These are phyloP conservation scores for Apotomis turbidana DNA, from an alignment of 2,888 invertebrate species.

Conservation along the genomic window DNA sequence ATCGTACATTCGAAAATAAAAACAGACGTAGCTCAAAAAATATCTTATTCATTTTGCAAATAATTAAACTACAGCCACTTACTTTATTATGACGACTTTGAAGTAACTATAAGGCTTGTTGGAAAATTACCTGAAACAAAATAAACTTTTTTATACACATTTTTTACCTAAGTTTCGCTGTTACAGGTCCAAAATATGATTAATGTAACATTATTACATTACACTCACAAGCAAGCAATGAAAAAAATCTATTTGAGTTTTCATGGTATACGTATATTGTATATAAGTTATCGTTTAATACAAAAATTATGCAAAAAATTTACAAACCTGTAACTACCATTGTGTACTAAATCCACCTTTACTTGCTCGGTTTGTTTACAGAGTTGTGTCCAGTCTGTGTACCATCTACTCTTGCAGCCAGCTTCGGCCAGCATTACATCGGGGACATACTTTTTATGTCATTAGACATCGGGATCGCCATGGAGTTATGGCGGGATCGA, in stretches of 20 bases:
- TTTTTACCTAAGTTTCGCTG: neutral
- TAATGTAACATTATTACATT: too few species aligned
- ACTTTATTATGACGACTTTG: neutral
- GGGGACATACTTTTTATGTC: constrained; percentile 83
- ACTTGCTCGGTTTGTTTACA: neutral
- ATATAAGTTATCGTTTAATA: too few species aligned
- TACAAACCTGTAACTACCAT: too few species aligned
- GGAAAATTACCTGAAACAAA: constrained; percentile 35
- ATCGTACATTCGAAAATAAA: too few species aligned
- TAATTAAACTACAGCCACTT: neutral
- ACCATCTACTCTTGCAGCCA: constrained; percentile 57
- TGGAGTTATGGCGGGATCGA: constrained; percentile 67
- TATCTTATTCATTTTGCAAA: too few species aligned
- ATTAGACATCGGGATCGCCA: constrained; percentile 71
- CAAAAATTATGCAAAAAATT: too few species aligned
- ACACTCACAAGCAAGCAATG: too few species aligned
- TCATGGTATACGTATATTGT: too few species aligned
- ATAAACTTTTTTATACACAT: neutral
- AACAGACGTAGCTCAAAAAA: too few species aligned
- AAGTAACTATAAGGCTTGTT: neutral
- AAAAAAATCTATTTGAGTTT: too few species aligned
- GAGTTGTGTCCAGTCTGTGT: constrained; percentile 44
- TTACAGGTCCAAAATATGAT: too few species aligned
- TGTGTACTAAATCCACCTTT: too few species aligned
- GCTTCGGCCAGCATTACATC: constrained; percentile 66